Evolutionary conservation across 2,113 vertebrate genomes (phyloP), one percentile per base, ranked within the genome.

Genomic region (Centropristis striata): DNA sequence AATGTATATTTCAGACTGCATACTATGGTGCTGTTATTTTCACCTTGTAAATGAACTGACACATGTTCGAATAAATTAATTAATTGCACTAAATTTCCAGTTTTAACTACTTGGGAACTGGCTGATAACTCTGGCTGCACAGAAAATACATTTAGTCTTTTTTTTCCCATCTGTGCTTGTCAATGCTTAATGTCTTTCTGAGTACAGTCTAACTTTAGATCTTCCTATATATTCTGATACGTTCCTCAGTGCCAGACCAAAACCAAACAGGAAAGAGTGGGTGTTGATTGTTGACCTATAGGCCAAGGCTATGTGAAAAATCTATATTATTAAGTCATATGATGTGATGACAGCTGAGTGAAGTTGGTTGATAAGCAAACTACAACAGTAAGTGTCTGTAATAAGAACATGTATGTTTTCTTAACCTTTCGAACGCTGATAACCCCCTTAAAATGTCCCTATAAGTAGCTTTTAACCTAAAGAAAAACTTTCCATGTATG

Each of bases 281-380:
- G 12, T 39, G 42, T 13, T 60, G 41, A 44, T 64, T 50, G 39
- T 64, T 50, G 39, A 47, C 14, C 39, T 4, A n/a, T n/a, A 25
- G 27, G 18, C 32, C 20, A 42, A 36, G 11, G 25, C 6, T 61
- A 8, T 36, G 54, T 37, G 3, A 79, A 78, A 54, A 76, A 54
- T 51, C 49, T 41, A 71, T 27, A 16, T 15, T 21, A 23, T 77
- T 54, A 21, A 25, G 23, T 75, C 28, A 77, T 51, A 28, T 70
- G 4, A 75, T 72, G 53, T 83, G 70, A 53, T 72, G 72, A 81
- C 64, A 82, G 69, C 49, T 16, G 8, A 46, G 7, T 61, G 51
- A 32, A 8, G 18, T 54, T 20, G 39, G 46, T 32, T 68, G 54
- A 74, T 71, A 71, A 58, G 53, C 20, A 41, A 28, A 28, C n/a